phyloP scores from a whole-genome alignment of 2,888 invertebrate genomes.

The Megalurothrips usitatus region DNA sequence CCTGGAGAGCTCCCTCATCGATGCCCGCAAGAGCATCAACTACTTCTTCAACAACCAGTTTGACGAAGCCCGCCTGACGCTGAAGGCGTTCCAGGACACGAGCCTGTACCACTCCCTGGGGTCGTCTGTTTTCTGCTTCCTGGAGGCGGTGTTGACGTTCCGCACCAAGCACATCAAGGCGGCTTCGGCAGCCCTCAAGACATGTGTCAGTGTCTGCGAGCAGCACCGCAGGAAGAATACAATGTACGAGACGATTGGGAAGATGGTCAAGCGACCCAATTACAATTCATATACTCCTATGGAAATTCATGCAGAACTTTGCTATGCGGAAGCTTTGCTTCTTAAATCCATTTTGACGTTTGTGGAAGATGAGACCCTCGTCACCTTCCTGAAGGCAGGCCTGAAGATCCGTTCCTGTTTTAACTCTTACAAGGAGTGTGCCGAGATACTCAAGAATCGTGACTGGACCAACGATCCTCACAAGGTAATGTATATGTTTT shows the following conservation, averaged over 20 bases:
- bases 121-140: constrained; percentile 78
- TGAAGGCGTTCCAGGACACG: constrained; percentile 72
- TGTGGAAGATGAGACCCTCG: constrained; percentile 89
- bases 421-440: constrained; percentile 89
- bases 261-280: constrained; percentile 70
- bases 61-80: constrained; percentile 68
- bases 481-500: constrained; percentile 33
- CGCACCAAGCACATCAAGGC: constrained; percentile 54
- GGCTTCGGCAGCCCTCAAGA: constrained; percentile 71
- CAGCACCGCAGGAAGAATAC: constrained; percentile 63
- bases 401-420: constrained; percentile 88
- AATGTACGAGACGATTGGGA: constrained; percentile 74
- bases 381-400: constrained; percentile 88
- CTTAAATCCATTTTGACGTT: constrained; percentile 86
- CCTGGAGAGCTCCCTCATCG: constrained; percentile 65
- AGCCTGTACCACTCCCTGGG: constrained; percentile 93
- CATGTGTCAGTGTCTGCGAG: constrained; percentile 73
- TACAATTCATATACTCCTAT: constrained; percentile 68
- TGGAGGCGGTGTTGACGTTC: constrained; percentile 90
- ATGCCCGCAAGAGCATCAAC: constrained; percentile 74
- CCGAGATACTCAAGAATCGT: constrained; percentile 70
- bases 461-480: constrained; percentile 60
- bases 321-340: constrained; percentile 86
- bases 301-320: constrained; percentile 92
- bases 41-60: constrained; percentile 92